phyloP scores from a whole-genome alignment of 2,797 vertebrate genomes.

The Bradypodion pumilum region DNA sequence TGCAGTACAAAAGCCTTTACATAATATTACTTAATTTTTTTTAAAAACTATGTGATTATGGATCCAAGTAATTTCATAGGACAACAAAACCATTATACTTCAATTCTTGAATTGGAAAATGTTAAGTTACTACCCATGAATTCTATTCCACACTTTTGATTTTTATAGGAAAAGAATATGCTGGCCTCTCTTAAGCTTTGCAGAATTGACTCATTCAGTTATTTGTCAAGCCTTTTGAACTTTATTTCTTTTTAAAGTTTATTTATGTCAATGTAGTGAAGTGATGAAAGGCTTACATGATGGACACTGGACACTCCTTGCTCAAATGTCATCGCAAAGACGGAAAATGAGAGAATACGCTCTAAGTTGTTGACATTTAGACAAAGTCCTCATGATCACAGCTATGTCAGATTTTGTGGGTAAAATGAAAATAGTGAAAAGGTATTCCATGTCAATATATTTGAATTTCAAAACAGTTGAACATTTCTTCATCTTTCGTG shows the following conservation, averaged over 20 bases:
- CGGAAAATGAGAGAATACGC: background rate
- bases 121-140: background rate
- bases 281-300: conserved; percentile 9
- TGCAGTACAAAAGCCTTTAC: background rate
- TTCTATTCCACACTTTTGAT: background rate
- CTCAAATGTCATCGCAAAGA: background rate
- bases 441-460: background rate
- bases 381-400: background rate
- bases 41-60: background rate
- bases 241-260: conserved; percentile 2
- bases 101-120: background rate
- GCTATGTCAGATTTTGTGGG: background rate
- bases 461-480: background rate
- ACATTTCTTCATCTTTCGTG: no score
- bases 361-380: background rate
- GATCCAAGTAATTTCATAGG: background rate
- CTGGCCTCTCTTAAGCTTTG: background rate
- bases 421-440: background rate
- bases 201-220: background rate
- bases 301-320: background rate
- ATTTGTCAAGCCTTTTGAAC: background rate
- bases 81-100: background rate
- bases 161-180: background rate
- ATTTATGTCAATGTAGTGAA: background rate
- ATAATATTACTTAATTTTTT: background rate